Evolutionary conservation across 2,113 vertebrate genomes (phyloP).

Genomic region (Prochilodus magdalenae): DNA sequence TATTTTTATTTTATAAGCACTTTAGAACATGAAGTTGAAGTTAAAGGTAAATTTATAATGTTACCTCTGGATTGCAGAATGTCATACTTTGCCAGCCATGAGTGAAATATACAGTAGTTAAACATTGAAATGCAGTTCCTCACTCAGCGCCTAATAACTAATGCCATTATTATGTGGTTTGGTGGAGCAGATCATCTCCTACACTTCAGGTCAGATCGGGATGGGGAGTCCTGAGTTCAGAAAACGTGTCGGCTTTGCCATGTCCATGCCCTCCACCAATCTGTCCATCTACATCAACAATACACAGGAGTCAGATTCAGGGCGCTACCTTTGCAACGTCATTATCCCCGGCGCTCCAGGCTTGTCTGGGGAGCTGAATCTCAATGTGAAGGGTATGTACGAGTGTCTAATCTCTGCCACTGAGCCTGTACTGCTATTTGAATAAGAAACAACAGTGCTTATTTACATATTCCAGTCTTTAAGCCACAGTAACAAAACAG

Average conservation of each 20-base stretch:
- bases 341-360: conserved; percentile 71
- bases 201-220: conserved; percentile 71
- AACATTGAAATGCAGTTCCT: neutral
- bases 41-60: too few relatives aligned
- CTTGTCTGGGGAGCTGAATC: conserved; percentile 70
- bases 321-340: conserved; percentile 84
- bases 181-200: conserved; percentile 80
- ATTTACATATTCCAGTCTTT: too few relatives aligned
- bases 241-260: conserved; percentile 78
- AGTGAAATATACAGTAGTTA: neutral
- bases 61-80: too few relatives aligned
- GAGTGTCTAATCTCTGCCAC: too few relatives aligned
- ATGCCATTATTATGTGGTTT: neutral
- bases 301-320: conserved; percentile 84
- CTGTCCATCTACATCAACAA: conserved; percentile 86
- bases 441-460: too few relatives aligned
- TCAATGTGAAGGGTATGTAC: conserved; percentile 84
- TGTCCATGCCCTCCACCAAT: conserved; percentile 77
- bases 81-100: neutral
- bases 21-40: too few relatives aligned
- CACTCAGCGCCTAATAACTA: neutral
- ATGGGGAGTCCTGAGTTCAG: conserved; percentile 71
- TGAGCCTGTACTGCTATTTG: too few relatives aligned
- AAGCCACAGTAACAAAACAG: too few relatives aligned
- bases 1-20: too few relatives aligned